phyloP scores from a whole-genome alignment of 2,888 invertebrate species.

The Kuschelorhynchus macadamiae region DNA sequence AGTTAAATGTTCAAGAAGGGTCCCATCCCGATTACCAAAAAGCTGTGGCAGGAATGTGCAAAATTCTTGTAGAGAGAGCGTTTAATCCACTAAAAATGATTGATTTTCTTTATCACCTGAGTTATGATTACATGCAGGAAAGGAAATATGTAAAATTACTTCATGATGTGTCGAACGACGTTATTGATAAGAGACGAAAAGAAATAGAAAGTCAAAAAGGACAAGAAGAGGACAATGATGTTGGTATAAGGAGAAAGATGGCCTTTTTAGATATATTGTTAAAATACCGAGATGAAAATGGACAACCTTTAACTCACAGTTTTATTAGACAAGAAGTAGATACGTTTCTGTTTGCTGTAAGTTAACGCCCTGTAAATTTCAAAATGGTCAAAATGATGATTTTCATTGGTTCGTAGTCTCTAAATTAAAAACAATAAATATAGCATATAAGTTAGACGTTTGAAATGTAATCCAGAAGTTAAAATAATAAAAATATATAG shows the following conservation, averaged over 20 bases:
- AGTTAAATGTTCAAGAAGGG: constrained; percentile 76
- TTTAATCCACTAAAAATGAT: constrained; percentile 70
- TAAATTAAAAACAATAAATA: neutral
- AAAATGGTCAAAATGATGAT: no score
- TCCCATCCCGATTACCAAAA: constrained; percentile 80
- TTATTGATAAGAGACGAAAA: constrained; percentile 65
- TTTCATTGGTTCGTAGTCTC: no score
- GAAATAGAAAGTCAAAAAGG: constrained; percentile 38
- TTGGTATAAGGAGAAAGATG: constrained; percentile 71
- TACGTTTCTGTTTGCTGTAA: constrained; percentile 82
- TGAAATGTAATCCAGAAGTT: neutral
- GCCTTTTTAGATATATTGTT: constrained; percentile 79
- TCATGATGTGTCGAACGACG: constrained; percentile 72
- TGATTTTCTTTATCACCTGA: constrained; percentile 69
- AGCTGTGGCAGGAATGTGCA: constrained; percentile 74
- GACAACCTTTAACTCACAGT: constrained; percentile 72
- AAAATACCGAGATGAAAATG: constrained; percentile 69
- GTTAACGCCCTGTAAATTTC: constrained; percentile 36
- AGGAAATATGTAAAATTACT: constrained; percentile 64
- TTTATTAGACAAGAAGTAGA: constrained; percentile 80
- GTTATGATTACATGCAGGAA: constrained; percentile 74
- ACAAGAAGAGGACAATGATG: neutral
- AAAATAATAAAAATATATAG: neutral
- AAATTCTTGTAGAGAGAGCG: constrained; percentile 60
- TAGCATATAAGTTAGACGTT: neutral